Evolutionary conservation across 2,888 invertebrate genomes (phyloP).

Genomic region (Sesia bembeciformis): DNA sequence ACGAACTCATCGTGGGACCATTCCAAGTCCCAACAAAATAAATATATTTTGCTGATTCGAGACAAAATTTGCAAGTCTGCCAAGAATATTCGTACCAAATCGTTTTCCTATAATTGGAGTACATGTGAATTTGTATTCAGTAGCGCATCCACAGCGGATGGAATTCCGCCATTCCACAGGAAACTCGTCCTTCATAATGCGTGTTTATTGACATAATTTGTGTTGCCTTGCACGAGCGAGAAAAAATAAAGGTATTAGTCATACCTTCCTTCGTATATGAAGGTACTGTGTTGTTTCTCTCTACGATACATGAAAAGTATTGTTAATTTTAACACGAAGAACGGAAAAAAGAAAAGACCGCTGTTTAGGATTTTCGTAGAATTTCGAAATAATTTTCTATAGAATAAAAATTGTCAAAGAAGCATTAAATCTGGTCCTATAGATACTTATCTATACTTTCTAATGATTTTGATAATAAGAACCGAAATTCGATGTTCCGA

Average conservation of each 20-base stretch:
- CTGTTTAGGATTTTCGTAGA: no score
- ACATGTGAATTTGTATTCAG: conserved; percentile 75
- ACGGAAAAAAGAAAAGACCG: no score
- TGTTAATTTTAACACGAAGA: no score
- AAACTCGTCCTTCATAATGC: conserved; percentile 65
- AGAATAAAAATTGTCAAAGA: no score
- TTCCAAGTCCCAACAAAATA: conserved; percentile 63
- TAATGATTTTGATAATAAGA: background rate
- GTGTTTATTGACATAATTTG: conserved; percentile 68
- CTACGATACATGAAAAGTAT: no score
- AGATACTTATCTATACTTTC: no score
- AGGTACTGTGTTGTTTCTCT: no score
- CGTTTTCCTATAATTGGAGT: conserved; percentile 76
- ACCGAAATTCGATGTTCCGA: conserved; percentile 19
- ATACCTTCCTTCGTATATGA: no score
- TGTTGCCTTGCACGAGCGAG: conserved; percentile 35
- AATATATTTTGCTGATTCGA: conserved; percentile 71
- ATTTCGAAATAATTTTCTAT: no score
- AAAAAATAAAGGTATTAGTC: no score
- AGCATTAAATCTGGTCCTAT: no score
- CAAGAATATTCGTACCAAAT: conserved; percentile 74
- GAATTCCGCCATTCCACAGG: conserved; percentile 64
- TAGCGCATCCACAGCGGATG: conserved; percentile 68
- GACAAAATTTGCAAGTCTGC: conserved; percentile 73
- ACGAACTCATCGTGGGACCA: conserved; percentile 50